A percentile compares a stretch with the other conserved stretches of the same genome.
Conservation (phyloP, 1,140 invertebrate genomes). For the Thaumatotibia leucotreta region DNA sequence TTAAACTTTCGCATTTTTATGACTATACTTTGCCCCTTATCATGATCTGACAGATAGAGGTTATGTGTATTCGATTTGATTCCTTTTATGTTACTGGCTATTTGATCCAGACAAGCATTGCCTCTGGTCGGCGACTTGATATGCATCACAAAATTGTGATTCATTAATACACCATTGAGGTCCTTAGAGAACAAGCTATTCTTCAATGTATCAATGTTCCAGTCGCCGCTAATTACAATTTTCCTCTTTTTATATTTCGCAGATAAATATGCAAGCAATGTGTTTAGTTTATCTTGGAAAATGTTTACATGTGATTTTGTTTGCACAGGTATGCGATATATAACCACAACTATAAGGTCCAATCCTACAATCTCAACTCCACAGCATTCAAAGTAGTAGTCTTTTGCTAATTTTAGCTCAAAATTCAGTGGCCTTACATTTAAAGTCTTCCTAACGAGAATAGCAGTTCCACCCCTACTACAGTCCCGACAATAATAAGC, state of each 20-base stretch:
- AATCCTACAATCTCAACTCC: conserved; percentile 15
- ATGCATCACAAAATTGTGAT: conserved; percentile 19
- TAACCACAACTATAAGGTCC: conserved; percentile 17
- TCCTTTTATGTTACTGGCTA: conserved; percentile 22
- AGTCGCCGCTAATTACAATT: conserved; percentile 22
- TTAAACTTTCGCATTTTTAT: neutral
- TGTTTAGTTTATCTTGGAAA: conserved; percentile 21
- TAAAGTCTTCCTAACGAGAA: conserved; percentile 17
- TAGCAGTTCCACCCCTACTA: conserved; percentile 22
- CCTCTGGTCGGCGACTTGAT: conserved; percentile 19
- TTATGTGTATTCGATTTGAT: conserved; percentile 10
- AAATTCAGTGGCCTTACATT: conserved; percentile 17
- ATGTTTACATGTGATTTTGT: neutral
- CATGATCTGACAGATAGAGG: conserved; percentile 23
- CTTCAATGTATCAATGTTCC: conserved; percentile 27
- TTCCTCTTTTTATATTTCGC: conserved; percentile 18
- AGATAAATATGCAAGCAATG: conserved; percentile 14
- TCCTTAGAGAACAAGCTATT: conserved; percentile 3
- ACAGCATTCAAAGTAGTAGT: conserved; percentile 22
- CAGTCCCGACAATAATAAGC: conserved; percentile 14
- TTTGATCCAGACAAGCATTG: conserved; percentile 24
- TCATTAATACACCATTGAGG: conserved; percentile 17
- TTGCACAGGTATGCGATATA: conserved; percentile 21
- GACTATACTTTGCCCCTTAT: conserved; percentile 20
- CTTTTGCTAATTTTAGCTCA: neutral